Base-by-base conservation (phyloP, 2,888 invertebrate species). In the Dicycla oo region DNA sequence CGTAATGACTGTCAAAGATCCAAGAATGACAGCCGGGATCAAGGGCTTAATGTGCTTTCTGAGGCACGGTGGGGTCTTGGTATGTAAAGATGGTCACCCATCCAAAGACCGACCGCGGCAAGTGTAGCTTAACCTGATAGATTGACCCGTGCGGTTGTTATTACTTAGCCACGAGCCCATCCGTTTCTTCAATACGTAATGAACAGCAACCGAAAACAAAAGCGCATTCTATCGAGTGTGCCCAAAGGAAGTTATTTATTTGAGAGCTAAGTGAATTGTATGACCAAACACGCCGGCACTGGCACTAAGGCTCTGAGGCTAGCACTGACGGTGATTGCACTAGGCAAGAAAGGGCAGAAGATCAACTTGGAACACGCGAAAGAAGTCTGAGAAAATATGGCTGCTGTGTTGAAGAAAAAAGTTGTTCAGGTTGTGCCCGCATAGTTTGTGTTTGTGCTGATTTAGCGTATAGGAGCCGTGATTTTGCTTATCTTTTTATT, bases 211-310 rank as follows among this genome's bases (percentile, higher is more conserved):
- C 1, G 13, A 45, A 65, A 57, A 69, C 71, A 72, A 76, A 63
- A 75, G 71, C 71, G 49, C 67, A 78, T 68, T 58, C 40, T 23
- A 69, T 78, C 57, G 62, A 62, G 57, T 45, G 73, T 71, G 56
- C 57, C 40, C 70, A n/a, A 60, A 80, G 61, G 62, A 70, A 80
- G 57, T 64, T 54, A 51, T 61, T 67, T 74, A 81, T 63, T 78
- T 63, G 68, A 64, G 58, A 58, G 58, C 58, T 70, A 82, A 83
- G 80, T 84, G 83, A 84, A 83, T 84, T 84, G 77, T 84, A 69
- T 74, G 85, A 66, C 83, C 83, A 61, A 80, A 70, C 80, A 73
- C 58, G 54, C 53, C 65, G 40, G 60, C 76, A 40, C 54, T 70
- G 64, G 57, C 73, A 69, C 78, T 73, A 63, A 68, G 69, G 69